Evolutionary conservation across 2,113 vertebrate genomes (phyloP).

Genomic region (Galemys pyrenaicus): DNA sequence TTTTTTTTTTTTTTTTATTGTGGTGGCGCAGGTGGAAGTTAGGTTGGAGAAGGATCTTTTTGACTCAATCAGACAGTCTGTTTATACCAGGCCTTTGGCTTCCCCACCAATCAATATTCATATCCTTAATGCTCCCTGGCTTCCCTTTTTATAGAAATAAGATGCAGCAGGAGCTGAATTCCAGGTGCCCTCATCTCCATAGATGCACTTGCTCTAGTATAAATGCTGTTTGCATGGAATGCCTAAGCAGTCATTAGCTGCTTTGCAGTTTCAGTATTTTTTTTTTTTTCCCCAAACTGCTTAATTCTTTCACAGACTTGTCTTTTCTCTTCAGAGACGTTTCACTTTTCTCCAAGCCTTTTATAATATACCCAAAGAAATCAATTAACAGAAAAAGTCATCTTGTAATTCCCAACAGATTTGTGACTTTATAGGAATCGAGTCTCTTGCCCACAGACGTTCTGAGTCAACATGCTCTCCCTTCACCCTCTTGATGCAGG

Average conservation of each 20-base stretch:
- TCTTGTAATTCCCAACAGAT: conserved; percentile 1
- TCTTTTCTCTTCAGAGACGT: conserved; percentile 13
- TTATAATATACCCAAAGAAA: conserved; percentile 22
- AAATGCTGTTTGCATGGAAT: not conserved
- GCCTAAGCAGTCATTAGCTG: not conserved
- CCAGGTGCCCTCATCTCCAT: not conserved
- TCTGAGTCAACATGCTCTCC: not conserved
- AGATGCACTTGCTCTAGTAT: not conserved
- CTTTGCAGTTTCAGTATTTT: not conserved
- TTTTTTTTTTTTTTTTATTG: conserved; percentile 48
- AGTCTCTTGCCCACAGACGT: not conserved
- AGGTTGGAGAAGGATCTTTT: conserved; percentile 42
- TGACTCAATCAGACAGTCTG: conserved; percentile 38
- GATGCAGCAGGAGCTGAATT: not conserved
- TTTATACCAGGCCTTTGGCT: conserved; percentile 3
- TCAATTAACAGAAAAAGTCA: conserved; percentile 39
- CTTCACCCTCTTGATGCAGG: conserved; percentile 35
- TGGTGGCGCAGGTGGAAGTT: conserved; percentile 43
- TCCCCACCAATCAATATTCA: conserved; percentile 55
- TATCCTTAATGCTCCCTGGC: conserved; percentile 24
- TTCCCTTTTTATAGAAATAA: not conserved
- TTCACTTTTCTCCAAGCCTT: not conserved
- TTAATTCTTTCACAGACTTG: not conserved
- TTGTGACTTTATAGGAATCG: conserved; percentile 19
- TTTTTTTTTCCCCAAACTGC: not conserved